phyloP scores from a whole-genome alignment of 2,113 vertebrate species.

The Suricata suricatta region DNA sequence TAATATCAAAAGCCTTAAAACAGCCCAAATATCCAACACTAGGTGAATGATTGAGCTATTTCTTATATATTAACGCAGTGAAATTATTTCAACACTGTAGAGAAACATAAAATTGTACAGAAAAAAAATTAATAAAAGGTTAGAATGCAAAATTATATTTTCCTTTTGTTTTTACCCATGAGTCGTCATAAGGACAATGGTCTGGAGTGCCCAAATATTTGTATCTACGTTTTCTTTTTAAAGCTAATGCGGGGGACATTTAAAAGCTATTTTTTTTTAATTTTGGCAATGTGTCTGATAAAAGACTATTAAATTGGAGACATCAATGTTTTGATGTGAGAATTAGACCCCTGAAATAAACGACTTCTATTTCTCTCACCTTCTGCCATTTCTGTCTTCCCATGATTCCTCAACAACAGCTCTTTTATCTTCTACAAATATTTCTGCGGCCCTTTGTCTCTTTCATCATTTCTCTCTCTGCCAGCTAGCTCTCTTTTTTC shows the following conservation, averaged over 20 bases:
- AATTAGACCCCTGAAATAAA: background rate
- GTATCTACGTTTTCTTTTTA: background rate
- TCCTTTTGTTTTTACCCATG: background rate
- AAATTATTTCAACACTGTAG: slow-evolving; percentile 7
- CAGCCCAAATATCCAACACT: background rate
- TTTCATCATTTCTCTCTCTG: background rate
- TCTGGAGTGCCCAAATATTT: background rate
- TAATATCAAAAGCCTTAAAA: slow-evolving; percentile 12
- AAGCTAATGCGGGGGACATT: background rate
- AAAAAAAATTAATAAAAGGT: slow-evolving; percentile 5
- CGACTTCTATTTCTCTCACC: background rate
- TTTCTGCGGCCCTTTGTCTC: background rate
- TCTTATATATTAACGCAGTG: background rate
- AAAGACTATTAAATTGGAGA: background rate
- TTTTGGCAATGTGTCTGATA: background rate
- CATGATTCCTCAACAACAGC: background rate
- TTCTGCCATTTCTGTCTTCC: background rate
- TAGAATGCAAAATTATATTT: slow-evolving; percentile 35
- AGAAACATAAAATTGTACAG: background rate
- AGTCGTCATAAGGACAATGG: background rate
- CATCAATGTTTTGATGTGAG: background rate
- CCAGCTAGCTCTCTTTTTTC: background rate
- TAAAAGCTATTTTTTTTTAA: background rate
- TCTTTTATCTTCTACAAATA: background rate
- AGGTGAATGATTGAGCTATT: background rate